Conservation (phyloP, 2,797 vertebrate species). For the Mormyrops attenuatus region DNA sequence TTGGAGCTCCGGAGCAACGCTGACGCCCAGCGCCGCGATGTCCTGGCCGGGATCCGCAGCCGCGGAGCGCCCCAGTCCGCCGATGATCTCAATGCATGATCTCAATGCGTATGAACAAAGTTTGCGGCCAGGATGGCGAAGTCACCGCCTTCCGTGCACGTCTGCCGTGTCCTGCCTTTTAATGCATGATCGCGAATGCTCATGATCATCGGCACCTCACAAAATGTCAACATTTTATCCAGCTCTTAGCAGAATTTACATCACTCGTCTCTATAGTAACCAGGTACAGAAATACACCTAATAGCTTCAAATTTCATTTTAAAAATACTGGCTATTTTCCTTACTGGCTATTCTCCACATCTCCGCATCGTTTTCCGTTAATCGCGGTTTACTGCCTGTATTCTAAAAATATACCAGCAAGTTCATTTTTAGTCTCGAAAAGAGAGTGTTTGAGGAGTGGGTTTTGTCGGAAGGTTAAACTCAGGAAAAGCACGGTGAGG, state of each 20-base stretch:
- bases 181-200: not conserved
- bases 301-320: not conserved
- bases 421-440: not conserved
- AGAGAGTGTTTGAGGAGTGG: not conserved
- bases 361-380: not conserved
- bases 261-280: slow-evolving; percentile 20
- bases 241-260: not conserved
- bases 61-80: not conserved
- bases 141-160: not conserved
- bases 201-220: not conserved
- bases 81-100: not conserved
- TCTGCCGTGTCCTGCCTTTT: not conserved
- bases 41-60: not conserved
- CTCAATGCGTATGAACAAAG: not conserved
- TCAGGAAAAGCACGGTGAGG: not conserved
- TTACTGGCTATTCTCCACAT: not conserved
- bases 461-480: not conserved
- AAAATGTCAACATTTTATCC: slow-evolving; percentile 9
- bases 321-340: not conserved
- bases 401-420: not conserved
- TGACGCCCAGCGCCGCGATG: not conserved
- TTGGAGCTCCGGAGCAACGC: not conserved
- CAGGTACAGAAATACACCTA: slow-evolving; percentile 15
- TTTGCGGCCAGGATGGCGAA: not conserved
- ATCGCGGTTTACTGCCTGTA: not conserved